Evolutionary conservation across 2,797 vertebrate species (phyloP), one percentile per base, ranked within the genome.

Genomic region (Thamnophis elegans): DNA sequence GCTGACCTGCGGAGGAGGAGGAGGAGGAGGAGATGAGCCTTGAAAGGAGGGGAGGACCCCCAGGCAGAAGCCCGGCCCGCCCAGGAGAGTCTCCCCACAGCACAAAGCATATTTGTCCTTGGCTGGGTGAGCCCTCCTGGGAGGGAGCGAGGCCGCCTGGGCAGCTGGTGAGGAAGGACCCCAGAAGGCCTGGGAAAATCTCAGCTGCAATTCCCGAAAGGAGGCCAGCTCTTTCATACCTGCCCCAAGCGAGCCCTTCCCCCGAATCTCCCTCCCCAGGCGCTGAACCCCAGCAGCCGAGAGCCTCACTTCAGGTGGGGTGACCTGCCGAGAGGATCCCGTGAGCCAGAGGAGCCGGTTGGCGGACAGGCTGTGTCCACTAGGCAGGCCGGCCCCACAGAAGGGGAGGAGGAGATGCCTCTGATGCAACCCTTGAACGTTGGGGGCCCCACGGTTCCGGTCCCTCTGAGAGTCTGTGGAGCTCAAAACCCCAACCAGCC

Each of bases 1-100:
- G 96, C 96, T 99, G 99, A 82, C 99, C 99, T 99, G 95, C 0
- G 26, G 91, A 68, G n/a, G 91, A 78, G 59, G 87, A 14, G 42
- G 42, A 47, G 42, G 42, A 51, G 6, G 3, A 18, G 32, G 1
- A 51, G 25, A 9, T 51, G 1, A 42, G 36, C 7, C 7, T 28
- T 22, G 22, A 32, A 32, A 58, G 32, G 22, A 5, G n/a, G 12
- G 16, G 8, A 28, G 22, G 85, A 11, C 8, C 0, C 0, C 5
- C 2, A 78, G 68, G 32, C 32, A 1, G 16, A 9, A 36, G 14
- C 65, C 58, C 22, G 1, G 14, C 14, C 6, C 36, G 32, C 68
- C 32, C 18, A 10, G 68, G 8, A 10, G 32, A 20, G 32, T 10
- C 32, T 2, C 5, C 62, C 28, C 28, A n/a, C 62, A 2, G 28